A percentile compares a stretch with the other conserved stretches of the same genome.
These are phyloP conservation scores for Thalassoma bifasciatum DNA, from an alignment of 2,113 vertebrate species.

Conservation along the genomic window DNA sequence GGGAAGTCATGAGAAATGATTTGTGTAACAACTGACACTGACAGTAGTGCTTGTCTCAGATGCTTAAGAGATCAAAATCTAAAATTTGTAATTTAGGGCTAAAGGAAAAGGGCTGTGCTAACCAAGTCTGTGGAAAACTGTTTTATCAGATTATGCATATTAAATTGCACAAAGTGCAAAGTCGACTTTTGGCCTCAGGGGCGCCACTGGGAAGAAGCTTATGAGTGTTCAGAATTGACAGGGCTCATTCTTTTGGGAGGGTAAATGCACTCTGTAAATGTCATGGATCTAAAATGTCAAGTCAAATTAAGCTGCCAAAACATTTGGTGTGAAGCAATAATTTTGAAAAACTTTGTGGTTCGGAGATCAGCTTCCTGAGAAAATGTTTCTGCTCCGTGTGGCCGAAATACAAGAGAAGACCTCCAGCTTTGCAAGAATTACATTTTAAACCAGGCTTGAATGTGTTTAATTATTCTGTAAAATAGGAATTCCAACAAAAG, in stretches of 20 bases:
- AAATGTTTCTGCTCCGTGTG: not conserved
- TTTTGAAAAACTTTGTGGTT: not conserved
- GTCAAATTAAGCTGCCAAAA: conserved; percentile 1
- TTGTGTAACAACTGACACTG: not conserved
- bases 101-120: conserved; percentile 27
- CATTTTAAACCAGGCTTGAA: too few relatives aligned
- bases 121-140: conserved; percentile 47
- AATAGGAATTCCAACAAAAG: too few relatives aligned
- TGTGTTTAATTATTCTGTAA: too few relatives aligned
- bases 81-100: conserved; percentile 15
- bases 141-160: conserved; percentile 63
- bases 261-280: conserved; percentile 26
- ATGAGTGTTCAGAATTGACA: conserved; percentile 25
- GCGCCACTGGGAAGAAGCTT: conserved; percentile 15
- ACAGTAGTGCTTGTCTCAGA: not conserved
- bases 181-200: conserved; percentile 52
- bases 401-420: not conserved
- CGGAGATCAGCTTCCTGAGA: not conserved
- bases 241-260: conserved; percentile 35
- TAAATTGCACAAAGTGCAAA: conserved; percentile 48
- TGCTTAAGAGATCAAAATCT: not conserved
- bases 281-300: conserved; percentile 12
- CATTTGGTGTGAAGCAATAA: not conserved
- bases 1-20: not conserved
- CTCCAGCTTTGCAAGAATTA: too few relatives aligned